phyloP scores from a whole-genome alignment of 2,888 invertebrate genomes.

The Drosophila limbata region DNA sequence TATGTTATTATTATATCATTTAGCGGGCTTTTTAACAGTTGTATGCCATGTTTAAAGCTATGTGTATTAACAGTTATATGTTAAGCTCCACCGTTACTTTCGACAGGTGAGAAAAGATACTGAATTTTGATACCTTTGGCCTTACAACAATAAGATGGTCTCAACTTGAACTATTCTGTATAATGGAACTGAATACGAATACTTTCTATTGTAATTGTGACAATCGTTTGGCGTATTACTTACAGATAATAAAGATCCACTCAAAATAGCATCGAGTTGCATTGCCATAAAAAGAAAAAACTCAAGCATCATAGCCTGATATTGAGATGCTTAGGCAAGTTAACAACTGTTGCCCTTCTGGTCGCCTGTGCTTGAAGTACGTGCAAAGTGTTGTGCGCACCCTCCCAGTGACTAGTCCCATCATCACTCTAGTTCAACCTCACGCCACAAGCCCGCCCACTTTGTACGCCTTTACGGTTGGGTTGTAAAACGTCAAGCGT shows the following conservation, averaged over 20 bases:
- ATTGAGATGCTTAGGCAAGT: conserved; percentile 47
- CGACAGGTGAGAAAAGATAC: neutral
- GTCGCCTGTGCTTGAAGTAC: neutral
- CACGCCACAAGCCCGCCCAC: conserved; percentile 31
- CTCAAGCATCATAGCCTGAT: conserved; percentile 34
- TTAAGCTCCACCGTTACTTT: neutral
- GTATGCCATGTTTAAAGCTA: neutral
- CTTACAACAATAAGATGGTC: neutral
- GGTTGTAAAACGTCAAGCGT: conserved; percentile 67
- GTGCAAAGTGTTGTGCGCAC: conserved; percentile 26
- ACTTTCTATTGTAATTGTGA: conserved; percentile 26
- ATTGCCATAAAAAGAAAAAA: conserved; percentile 18
- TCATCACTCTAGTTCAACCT: conserved; percentile 13
- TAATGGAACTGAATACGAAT: conserved; percentile 14
- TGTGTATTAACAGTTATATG: neutral
- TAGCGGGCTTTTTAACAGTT: neutral
- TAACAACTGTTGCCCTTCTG: conserved; percentile 6
- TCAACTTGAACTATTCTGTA: conserved; percentile 3
- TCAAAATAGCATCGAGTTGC: conserved; percentile 26
- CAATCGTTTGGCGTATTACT: neutral
- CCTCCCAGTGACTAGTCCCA: neutral
- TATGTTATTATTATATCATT: conserved; percentile 1
- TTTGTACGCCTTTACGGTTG: conserved; percentile 31
- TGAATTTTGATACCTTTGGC: neutral
- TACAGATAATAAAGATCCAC: conserved; percentile 27